Conservation (phyloP, 2,113 vertebrate species). For the Psettodes erumei region DNA sequence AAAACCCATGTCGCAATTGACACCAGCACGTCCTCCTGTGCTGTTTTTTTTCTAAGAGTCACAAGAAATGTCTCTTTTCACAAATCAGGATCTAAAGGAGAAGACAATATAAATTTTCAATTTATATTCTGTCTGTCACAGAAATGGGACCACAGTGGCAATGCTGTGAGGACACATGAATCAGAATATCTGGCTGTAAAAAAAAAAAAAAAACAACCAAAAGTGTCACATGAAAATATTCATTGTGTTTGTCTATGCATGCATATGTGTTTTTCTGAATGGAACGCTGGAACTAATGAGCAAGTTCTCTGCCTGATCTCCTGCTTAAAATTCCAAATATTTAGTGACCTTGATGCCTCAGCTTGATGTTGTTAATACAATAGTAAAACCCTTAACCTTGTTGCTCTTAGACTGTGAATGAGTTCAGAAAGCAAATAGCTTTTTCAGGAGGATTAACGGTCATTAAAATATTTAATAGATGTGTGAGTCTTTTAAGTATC, state of each 20-base stretch:
- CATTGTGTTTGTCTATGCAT: slow-evolving; percentile 14
- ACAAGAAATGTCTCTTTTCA: slow-evolving; percentile 61
- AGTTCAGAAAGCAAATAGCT: slow-evolving; percentile 11
- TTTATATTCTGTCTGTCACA: slow-evolving; percentile 82
- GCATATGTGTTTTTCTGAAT: slow-evolving; percentile 8
- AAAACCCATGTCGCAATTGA: slow-evolving; percentile 42
- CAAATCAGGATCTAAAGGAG: slow-evolving; percentile 68
- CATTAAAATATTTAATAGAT: slow-evolving; percentile 41
- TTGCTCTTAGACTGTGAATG: slow-evolving; percentile 16
- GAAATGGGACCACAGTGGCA: slow-evolving; percentile 55
- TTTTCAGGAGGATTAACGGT: slow-evolving; percentile 22
- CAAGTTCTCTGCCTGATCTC: slow-evolving; percentile 17
- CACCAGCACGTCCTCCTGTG: slow-evolving; percentile 14
- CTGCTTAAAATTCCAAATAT: slow-evolving; percentile 15
- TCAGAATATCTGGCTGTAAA: slow-evolving; percentile 51
- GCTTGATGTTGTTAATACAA: slow-evolving; percentile 26
- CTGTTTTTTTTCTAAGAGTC: slow-evolving; percentile 14
- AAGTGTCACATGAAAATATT: slow-evolving; percentile 47
- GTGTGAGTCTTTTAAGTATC: slow-evolving; percentile 17
- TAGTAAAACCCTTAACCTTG: slow-evolving; percentile 28
- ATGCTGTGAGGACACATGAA: slow-evolving; percentile 60
- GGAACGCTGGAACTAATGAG: neutral
- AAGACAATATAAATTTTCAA: slow-evolving; percentile 80
- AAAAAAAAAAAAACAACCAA: too few relatives aligned
- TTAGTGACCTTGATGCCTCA: slow-evolving; percentile 31